These are phyloP conservation scores for Stegana nigrithorax DNA, from an alignment of 2,888 invertebrate genomes.

Conservation along the genomic window DNA sequence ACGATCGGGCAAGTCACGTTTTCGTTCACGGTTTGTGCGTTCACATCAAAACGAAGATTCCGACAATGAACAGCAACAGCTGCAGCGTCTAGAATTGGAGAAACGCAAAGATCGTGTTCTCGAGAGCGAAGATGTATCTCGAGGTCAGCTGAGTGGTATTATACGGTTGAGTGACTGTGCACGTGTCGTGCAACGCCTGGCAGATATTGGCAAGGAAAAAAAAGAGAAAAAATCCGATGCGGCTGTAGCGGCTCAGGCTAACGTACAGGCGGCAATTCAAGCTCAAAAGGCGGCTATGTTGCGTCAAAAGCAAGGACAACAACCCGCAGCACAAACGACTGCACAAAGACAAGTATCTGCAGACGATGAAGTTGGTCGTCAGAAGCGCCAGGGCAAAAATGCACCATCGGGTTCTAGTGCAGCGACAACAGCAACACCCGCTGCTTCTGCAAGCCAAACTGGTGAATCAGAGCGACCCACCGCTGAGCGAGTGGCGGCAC, in stretches of 20 bases:
- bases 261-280: slow-evolving; percentile 68
- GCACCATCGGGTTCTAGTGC: slow-evolving; percentile 72
- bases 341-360: slow-evolving; percentile 85
- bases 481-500: slow-evolving; percentile 69
- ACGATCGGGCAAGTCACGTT: slow-evolving; percentile 76
- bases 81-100: slow-evolving; percentile 72
- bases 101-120: slow-evolving; percentile 80
- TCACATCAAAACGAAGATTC: slow-evolving; percentile 82
- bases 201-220: slow-evolving; percentile 81
- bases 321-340: slow-evolving; percentile 69
- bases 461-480: slow-evolving; percentile 72
- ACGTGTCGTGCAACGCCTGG: slow-evolving; percentile 87
- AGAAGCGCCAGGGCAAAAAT: slow-evolving; percentile 87
- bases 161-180: slow-evolving; percentile 88
- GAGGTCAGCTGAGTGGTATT: slow-evolving; percentile 89
- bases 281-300: slow-evolving; percentile 71
- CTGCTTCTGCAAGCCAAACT: slow-evolving; percentile 50
- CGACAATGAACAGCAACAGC: slow-evolving; percentile 76
- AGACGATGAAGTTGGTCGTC: slow-evolving; percentile 88
- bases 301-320: slow-evolving; percentile 65
- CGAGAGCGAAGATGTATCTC: slow-evolving; percentile 90
- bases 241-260: slow-evolving; percentile 71
- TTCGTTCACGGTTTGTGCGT: slow-evolving; percentile 78
- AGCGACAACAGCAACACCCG: slow-evolving; percentile 72
- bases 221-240: slow-evolving; percentile 83